phyloP scores from a whole-genome alignment of 2,113 vertebrate species.

The Odobenus rosmarus region DNA sequence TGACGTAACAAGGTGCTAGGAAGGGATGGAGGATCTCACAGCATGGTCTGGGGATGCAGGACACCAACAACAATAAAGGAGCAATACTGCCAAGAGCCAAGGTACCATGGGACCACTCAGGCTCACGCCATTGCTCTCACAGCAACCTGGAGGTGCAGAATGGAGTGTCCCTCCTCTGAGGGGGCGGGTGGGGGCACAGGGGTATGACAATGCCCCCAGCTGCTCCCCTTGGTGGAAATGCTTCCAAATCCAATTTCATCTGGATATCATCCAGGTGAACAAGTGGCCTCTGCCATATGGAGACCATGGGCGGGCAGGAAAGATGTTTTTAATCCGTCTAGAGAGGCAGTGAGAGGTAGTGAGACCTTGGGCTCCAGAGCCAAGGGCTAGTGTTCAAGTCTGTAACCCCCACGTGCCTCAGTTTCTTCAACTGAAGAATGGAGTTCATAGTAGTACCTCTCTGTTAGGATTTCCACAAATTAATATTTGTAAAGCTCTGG shows the following conservation, averaged over 20 bases:
- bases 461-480: not conserved
- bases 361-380: not conserved
- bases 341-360: not conserved
- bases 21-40: not conserved
- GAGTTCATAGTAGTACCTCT: not conserved
- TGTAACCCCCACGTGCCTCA: not conserved
- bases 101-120: not conserved
- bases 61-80: not conserved
- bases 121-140: accelerated
- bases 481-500: not conserved
- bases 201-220: accelerated
- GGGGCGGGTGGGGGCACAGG: accelerated
- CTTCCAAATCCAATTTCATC: not conserved
- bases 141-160: too few relatives aligned
- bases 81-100: not conserved
- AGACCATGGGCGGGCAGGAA: not conserved
- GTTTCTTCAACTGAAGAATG: not conserved
- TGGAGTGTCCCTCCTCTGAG: accelerated
- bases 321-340: not conserved
- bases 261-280: not conserved
- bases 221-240: not conserved
- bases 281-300: not conserved
- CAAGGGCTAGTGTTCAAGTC: not conserved
- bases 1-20: not conserved
- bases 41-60: not conserved